Base-by-base conservation (phyloP, 64 coral and sea anemone species). In the Stichodactyla mertensii region DNA sequence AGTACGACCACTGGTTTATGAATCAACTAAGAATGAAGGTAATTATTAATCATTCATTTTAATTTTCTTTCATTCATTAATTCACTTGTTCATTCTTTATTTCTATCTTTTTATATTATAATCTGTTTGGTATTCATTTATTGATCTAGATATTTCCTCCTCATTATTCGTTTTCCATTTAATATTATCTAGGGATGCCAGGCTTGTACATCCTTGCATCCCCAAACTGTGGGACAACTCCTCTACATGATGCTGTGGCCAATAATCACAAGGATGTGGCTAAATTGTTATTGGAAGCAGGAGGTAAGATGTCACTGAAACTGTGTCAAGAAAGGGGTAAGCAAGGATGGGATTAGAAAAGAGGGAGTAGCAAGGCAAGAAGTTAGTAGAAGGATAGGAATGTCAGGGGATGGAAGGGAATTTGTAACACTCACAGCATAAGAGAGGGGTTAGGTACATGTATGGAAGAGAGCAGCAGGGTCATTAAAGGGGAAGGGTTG, bases 251-350 rank as follows among this genome's bases (percentile, higher is more conserved):
- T 92, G 90, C 97, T 53, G 93, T 67, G 6, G 56, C 28, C 15
- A 99, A 99, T 78, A 88, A 86, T 64, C 97, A 99, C 64, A 36
- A 88, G 10, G 80, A 87, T 88, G 93, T 99, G n/a, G 91, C 83
- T 13, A 90, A 99, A 86, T 85, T 93, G 22, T 82, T 99, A n/a
- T 27, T 92, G 28, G 24, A 59, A 55, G 91, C 90, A 59, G 96
- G 96, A 84, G 96, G 96, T 98, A 77, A 85, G 87, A 54, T 64
- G 57, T 45, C 26, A 16, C 55, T 58, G 23, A 86, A 22, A 58
- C 9, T 19, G 55, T 19, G 22, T 57, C 59, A 18, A 60, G 14
- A 56, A 7, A 24, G n/a, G 36, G 56, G 59, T 85, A 45, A 45
- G 36, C 36, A 45, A 45, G 36, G 36, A 31, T 31, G 28, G 0